Percentiles rank a stretch among this genome's conserved stretches.
phyloP scores from a whole-genome alignment of 2,113 vertebrate genomes.

The Pluvianellus socialis region DNA sequence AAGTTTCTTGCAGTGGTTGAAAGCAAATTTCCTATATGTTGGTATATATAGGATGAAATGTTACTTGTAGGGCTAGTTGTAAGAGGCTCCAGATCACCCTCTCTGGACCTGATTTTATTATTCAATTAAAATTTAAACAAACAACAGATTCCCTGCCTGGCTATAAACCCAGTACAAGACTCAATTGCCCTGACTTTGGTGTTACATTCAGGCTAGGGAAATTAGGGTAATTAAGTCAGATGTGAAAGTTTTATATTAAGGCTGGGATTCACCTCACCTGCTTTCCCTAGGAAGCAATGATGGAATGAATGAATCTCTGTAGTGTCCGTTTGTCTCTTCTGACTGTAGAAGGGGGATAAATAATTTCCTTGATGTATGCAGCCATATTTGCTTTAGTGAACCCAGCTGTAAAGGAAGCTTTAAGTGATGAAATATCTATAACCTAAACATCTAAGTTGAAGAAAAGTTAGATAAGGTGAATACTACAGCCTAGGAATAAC shows the following conservation, averaged over 20 bases:
- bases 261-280: background rate
- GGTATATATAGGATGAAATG: background rate
- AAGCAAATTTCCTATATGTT: background rate
- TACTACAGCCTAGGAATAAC: background rate
- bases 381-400: background rate
- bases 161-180: background rate
- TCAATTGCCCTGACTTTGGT: background rate
- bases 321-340: background rate
- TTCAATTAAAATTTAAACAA: slow-evolving; percentile 20
- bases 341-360: background rate
- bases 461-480: background rate
- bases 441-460: background rate
- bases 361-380: background rate
- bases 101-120: background rate
- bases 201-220: background rate
- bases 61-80: background rate
- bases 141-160: background rate
- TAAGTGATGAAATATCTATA: background rate
- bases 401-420: background rate
- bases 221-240: background rate
- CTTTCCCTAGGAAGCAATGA: background rate
- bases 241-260: background rate
- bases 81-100: background rate
- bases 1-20: background rate
- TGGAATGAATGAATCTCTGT: background rate